Base-by-base conservation (phyloP, 2,888 invertebrate genomes). In the Iselma pallidipennis region DNA sequence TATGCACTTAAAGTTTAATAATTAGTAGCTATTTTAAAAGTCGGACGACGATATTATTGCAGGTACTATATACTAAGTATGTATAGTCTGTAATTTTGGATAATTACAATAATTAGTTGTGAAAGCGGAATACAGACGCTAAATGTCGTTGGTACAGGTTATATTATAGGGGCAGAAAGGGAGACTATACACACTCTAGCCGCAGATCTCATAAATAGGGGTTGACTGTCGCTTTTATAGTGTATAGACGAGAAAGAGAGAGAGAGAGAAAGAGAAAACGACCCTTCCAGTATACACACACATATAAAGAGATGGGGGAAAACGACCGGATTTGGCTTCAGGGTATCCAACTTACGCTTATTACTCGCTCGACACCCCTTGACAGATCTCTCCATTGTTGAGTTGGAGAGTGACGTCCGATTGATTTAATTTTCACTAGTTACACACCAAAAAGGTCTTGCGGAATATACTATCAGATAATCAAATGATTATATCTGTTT, bases 321-420 rank as follows among this genome's bases (percentile, higher is more conserved):
- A 58, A 52, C 55, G 62, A 55, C 50, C 28, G 55, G 49, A 56
- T 63, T 63, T 59, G 49, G 63, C 19, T 25, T 59, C 28, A 58
- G 55, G 55, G 26, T 48, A 59, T 63, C 62, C 61, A 55, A 66
- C 68, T 37, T 66, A 66, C 52, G 61, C 60, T 65, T 66, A 68
- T 68, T 68, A 66, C 61, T 64, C 64, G 66, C 65, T 66, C 68
- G 33, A 56, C 64, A 57, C 66, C 66, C 65, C 61, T 57, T 31
- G 31, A 29, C 23, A 33, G 37, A 37, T 37, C 31, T 19, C 16
- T 16, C 31, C 37, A 50, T 50, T 50, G 50, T 50, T 50, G 28
- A 29, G 50, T 25, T 16, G 50, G 29, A 19, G 29, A 28, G 19
- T 29, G 21, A 50, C 50, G 50, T 33, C 31, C 19, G 53, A 53